Percentiles rank a stretch among this genome's conserved stretches.
phyloP scores from a whole-genome alignment of 2,113 vertebrate genomes.

The Amazona guildingii region DNA sequence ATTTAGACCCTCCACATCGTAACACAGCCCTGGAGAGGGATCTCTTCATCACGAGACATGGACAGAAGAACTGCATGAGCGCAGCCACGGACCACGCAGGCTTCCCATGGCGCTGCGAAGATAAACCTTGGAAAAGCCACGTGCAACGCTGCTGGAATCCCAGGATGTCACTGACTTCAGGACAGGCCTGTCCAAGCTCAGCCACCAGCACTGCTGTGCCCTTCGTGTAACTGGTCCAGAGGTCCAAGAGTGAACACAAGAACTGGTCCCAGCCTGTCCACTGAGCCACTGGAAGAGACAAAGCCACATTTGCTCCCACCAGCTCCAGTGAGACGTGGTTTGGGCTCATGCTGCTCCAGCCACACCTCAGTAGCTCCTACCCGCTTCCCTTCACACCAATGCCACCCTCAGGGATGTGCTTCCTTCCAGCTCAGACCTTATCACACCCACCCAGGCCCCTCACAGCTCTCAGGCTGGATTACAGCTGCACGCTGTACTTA shows the following conservation, averaged over 20 bases:
- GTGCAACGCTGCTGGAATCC: neutral
- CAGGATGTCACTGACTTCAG: neutral
- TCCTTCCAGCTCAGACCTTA: neutral
- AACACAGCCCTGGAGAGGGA: conserved; percentile 14
- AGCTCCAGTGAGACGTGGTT: neutral
- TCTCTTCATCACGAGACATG: neutral
- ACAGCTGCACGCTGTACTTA: neutral
- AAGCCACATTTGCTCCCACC: neutral
- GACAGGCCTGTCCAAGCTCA: neutral
- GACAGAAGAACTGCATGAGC: neutral
- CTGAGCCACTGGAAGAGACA: neutral
- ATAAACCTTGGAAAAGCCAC: neutral
- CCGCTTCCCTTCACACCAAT: neutral
- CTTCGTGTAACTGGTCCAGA: accelerated
- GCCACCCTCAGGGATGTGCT: neutral
- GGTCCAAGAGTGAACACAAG: accelerated
- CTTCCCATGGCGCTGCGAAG: neutral
- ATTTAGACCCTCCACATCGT: conserved; percentile 30
- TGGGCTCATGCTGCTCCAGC: neutral
- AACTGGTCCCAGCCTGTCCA: neutral
- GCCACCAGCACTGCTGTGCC: neutral
- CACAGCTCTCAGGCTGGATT: neutral
- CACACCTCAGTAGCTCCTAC: neutral
- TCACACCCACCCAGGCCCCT: neutral
- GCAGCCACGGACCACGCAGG: neutral